phyloP scores from a whole-genome alignment of 2,888 invertebrate species.

The Brenthis hecate region DNA sequence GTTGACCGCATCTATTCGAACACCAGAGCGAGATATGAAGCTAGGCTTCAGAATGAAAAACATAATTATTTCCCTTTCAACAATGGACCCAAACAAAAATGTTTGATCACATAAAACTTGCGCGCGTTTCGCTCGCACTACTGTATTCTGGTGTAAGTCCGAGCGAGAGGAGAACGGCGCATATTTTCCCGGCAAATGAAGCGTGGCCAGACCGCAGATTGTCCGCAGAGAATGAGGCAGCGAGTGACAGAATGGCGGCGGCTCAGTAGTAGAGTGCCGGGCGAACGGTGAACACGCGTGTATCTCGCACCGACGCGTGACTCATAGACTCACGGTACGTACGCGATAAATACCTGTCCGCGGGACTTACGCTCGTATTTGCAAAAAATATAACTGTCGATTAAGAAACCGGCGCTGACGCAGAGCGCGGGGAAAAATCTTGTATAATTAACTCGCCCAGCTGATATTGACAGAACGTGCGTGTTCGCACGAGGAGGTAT shows the following conservation, averaged over 20 bases:
- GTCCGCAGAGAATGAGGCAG: conserved; percentile 83
- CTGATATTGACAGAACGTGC: conserved; percentile 66
- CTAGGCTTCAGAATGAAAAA: conserved; percentile 68
- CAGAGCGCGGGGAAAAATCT: conserved; percentile 60
- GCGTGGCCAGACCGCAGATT: conserved; percentile 82
- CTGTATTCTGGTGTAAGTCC: conserved; percentile 39
- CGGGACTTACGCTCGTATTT: conserved; percentile 50
- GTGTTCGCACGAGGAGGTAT: conserved; percentile 42
- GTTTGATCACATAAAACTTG: conserved; percentile 76
- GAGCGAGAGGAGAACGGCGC: conserved; percentile 62
- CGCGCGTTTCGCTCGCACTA: conserved; percentile 60
- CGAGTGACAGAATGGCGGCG: conserved; percentile 82
- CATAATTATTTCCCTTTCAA: conserved; percentile 77
- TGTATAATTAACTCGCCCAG: conserved; percentile 56
- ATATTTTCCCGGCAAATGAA: conserved; percentile 83
- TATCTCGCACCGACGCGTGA: conserved; percentile 50
- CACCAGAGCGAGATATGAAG: conserved; percentile 57
- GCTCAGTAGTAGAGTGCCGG: conserved; percentile 75
- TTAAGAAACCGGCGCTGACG: conserved; percentile 52
- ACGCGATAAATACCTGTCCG: conserved; percentile 57
- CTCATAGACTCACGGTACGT: conserved; percentile 41
- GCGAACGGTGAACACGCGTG: conserved; percentile 69
- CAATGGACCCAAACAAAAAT: conserved; percentile 79
- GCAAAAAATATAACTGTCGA: conserved; percentile 43
- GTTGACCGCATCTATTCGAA: conserved; percentile 49